Evolutionary conservation across 2,888 invertebrate genomes (phyloP).

Genomic region (Sepioteuthis lessoniana): DNA sequence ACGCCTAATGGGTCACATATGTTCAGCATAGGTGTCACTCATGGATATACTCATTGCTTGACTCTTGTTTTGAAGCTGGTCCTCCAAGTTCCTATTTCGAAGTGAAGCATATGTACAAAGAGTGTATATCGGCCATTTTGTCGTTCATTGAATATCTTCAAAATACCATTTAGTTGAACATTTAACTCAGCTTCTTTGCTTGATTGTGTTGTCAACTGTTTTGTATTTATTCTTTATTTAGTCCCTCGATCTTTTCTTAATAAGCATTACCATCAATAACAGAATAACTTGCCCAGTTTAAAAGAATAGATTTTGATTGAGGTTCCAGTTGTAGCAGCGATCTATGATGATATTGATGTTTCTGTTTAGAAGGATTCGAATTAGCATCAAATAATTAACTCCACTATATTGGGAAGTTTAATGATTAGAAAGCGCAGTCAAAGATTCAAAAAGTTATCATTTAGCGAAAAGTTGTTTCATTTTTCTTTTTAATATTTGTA

Average conservation of each 20-base stretch:
- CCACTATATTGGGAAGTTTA: no score
- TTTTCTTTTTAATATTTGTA: no score
- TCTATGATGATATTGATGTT: no score
- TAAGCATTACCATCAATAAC: not conserved
- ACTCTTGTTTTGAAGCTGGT: not conserved
- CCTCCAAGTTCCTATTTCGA: not conserved
- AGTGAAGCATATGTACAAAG: not conserved
- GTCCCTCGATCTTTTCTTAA: not conserved
- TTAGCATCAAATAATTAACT: no score
- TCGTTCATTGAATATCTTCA: not conserved
- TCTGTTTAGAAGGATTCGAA: no score
- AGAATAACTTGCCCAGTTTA: no score
- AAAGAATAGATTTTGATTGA: no score
- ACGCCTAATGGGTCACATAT: not conserved
- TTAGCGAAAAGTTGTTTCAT: no score
- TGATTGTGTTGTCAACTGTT: not conserved
- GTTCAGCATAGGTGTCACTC: not conserved
- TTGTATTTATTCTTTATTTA: not conserved
- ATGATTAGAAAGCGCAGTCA: no score
- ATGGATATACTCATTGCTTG: not conserved
- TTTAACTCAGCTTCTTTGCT: not conserved
- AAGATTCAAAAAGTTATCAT: no score
- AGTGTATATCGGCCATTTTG: not conserved
- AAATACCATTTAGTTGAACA: not conserved
- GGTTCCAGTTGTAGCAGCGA: no score